Base-by-base conservation (phyloP, 2,113 vertebrate genomes). In the Osmerus eperlanus region DNA sequence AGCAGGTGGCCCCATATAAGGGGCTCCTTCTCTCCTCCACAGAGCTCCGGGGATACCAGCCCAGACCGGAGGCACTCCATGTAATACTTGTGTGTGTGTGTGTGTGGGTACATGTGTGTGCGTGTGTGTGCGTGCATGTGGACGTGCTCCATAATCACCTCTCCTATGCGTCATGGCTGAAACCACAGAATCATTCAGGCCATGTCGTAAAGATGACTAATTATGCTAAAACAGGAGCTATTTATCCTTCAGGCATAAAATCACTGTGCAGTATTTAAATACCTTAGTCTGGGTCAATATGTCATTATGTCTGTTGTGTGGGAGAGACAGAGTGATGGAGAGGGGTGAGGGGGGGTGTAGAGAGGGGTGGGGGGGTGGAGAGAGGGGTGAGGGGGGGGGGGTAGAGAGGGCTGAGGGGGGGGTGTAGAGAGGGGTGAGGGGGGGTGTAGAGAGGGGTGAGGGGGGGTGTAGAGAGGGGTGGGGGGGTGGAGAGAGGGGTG, bases 211-310 rank as follows among this genome's bases (percentile, higher is more conserved):
- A 74, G 77, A 74, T 63, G 41, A 67, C 62, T 70, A 78, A 78
- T 78, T 68, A 67, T 72, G 72, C 70, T 74, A 70, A 74, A 78
- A 74, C 77, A 67, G 71, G 77, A 70, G 54, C 58, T 74, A 63
- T 74, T 78, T 72, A 78, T 68, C 77, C 77, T 65, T 53, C 63
- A 56, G 70, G 67, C 67, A 74, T 67, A 78, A 74, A 74, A 74
- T 70, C 77, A 78, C 62, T 78, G 77, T 74, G 72, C 72, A 70
- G 68, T 72, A 73, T 78, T 78, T 78, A 78, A 78, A 74, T 73
- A 65, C 68, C 64, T 74, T 72, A 72, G 71, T 62, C 67, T 69
- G 71, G 77, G 77, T 78, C 77, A 78, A 78, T 78, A 74, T 74
- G 77, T 74, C 70, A 73, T 73, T 73, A 67, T 73, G 72, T 78